Evolutionary conservation across 1,140 invertebrate species (phyloP).

Genomic region (Eumaeus atala): DNA sequence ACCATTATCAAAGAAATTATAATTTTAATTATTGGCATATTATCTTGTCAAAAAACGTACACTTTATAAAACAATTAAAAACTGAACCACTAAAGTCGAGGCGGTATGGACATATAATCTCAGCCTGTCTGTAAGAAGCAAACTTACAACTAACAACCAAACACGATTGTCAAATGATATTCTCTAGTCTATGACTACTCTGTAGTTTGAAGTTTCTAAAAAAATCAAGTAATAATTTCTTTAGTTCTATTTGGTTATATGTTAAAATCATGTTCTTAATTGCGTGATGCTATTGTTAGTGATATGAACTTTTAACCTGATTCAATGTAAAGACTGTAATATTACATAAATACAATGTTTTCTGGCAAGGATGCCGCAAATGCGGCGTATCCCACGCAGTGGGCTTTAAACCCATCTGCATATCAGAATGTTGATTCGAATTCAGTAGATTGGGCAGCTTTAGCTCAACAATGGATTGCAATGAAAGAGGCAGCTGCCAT

Average conservation of each 20-base stretch:
- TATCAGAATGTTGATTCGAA: constrained; percentile 78
- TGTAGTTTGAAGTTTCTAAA: neutral
- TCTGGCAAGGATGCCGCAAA: constrained; percentile 73
- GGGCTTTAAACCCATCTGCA: constrained; percentile 82
- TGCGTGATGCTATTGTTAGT: neutral
- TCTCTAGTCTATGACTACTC: neutral
- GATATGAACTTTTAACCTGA: neutral
- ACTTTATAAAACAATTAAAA: too few relatives aligned
- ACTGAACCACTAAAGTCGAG: too few relatives aligned
- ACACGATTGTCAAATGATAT: too few relatives aligned
- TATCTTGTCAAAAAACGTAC: too few relatives aligned
- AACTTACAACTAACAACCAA: too few relatives aligned
- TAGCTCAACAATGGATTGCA: constrained; percentile 98
- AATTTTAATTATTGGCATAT: too few relatives aligned
- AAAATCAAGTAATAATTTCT: constrained; percentile 12
- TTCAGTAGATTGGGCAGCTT: constrained; percentile 93
- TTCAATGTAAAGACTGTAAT: neutral
- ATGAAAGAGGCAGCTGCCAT: constrained; percentile 86
- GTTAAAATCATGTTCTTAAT: neutral
- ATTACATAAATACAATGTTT: constrained; percentile 40
- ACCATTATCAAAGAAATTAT: too few relatives aligned
- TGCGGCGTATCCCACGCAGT: constrained; percentile 80
- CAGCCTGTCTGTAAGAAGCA: too few relatives aligned
- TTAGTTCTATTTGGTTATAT: neutral
- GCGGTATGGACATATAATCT: too few relatives aligned